These are phyloP conservation scores for Brachyalestes nurse DNA, from an alignment of 2,797 vertebrate species.

Conservation along the genomic window DNA sequence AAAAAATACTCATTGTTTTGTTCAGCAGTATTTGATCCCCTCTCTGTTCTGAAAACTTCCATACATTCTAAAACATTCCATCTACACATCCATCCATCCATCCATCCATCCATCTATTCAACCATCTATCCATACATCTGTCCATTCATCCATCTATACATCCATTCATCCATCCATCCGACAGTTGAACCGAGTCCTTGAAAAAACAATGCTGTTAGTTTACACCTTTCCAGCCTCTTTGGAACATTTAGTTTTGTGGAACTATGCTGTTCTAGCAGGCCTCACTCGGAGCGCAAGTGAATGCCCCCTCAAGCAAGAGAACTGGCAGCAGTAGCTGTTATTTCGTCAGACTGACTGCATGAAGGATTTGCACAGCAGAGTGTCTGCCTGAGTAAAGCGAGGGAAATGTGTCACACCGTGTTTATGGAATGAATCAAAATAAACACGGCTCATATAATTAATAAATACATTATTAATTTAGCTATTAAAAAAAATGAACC, in stretches of 20 bases:
- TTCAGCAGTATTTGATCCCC: too few species aligned
- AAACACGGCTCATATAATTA: constrained; percentile 18
- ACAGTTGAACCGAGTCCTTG: neutral
- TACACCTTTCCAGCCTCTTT: neutral
- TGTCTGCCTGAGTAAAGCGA: constrained; percentile 1
- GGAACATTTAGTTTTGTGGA: constrained; percentile 11
- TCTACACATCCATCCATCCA: too few species aligned
- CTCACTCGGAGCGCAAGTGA: constrained; percentile 1
- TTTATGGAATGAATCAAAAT: constrained; percentile 30
- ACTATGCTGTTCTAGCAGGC: constrained; percentile 9
- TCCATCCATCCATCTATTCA: too few species aligned
- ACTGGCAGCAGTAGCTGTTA: constrained; percentile 5
- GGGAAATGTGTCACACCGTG: neutral
- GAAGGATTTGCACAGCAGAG: neutral
- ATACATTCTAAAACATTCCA: too few species aligned
- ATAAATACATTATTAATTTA: constrained; percentile 26
- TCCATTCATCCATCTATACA: too few species aligned
- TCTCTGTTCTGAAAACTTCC: too few species aligned
- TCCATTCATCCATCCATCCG: neutral
- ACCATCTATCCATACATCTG: too few species aligned
- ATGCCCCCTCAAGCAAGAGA: constrained; percentile 16
- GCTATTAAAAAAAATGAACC: constrained; percentile 24
- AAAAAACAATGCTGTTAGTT: constrained; percentile 25
- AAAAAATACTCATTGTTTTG: too few species aligned
- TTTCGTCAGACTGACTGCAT: constrained; percentile 10